Percentiles rank a stretch among this genome's conserved stretches.
These are phyloP conservation scores for Anthoscopus minutus DNA, from an alignment of 2,113 vertebrate species.

Conservation along the genomic window DNA sequence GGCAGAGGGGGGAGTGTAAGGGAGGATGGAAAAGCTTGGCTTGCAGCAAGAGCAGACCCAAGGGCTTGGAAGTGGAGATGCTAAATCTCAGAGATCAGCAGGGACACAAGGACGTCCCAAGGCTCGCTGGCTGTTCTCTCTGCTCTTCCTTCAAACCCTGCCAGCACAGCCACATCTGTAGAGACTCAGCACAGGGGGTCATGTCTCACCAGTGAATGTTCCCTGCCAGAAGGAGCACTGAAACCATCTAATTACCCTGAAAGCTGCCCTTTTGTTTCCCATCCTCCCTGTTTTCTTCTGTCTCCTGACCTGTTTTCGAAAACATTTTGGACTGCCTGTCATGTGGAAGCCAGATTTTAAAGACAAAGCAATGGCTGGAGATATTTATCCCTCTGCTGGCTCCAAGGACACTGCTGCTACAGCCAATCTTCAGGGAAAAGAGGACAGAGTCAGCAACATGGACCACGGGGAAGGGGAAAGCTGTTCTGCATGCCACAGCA, in stretches of 20 bases:
- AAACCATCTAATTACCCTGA: slow-evolving; percentile 1
- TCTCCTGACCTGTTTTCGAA: not conserved
- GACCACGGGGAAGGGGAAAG: not conserved
- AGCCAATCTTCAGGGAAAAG: not conserved
- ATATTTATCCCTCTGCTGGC: not conserved
- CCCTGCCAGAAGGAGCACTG: not conserved
- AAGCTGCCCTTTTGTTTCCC: slow-evolving; percentile 6
- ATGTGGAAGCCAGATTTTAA: not conserved
- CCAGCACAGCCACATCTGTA: not conserved
- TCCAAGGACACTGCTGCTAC: not conserved
- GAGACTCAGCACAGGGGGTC: not conserved
- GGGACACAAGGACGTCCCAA: not conserved
- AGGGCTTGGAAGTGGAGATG: not conserved
- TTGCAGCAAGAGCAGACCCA: not conserved
- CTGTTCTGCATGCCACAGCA: not conserved
- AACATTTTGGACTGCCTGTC: not conserved
- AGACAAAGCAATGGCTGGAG: not conserved
- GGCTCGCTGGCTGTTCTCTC: not conserved
- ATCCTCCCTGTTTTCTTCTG: not conserved
- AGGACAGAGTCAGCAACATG: not conserved
- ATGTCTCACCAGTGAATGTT: not conserved
- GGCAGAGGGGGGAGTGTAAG: fast-evolving
- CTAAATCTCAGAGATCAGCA: not conserved
- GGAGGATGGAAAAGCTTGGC: not conserved
- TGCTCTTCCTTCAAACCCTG: not conserved